Conservation (phyloP, 2,797 vertebrate species). For the Hyperoplus immaculatus region DNA sequence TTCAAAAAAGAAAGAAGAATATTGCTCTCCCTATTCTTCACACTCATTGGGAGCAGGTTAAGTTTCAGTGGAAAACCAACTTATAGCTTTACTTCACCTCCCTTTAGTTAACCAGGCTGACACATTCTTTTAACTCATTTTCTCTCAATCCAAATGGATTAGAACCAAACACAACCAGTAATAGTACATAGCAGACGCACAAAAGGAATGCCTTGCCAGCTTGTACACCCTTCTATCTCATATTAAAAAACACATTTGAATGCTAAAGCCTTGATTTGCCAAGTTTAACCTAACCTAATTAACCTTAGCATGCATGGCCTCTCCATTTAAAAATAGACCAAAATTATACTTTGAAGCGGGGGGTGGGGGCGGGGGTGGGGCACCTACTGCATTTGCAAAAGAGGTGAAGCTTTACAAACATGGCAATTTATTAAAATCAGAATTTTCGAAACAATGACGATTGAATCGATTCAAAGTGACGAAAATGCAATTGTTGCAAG, state of each 20-base stretch:
- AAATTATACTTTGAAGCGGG: conserved; percentile 11
- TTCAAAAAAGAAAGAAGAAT: not conserved
- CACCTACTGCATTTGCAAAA: too few species aligned
- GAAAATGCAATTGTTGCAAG: not conserved
- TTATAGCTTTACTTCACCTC: not conserved
- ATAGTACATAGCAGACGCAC: not conserved
- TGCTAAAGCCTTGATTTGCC: conserved; percentile 14
- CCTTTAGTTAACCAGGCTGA: not conserved
- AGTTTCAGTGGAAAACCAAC: not conserved
- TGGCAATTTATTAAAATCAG: not conserved
- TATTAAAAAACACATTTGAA: conserved; percentile 12
- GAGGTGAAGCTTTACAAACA: not conserved
- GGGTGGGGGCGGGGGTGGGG: too few species aligned
- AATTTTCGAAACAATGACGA: not conserved
- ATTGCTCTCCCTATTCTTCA: too few species aligned
- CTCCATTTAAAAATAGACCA: not conserved
- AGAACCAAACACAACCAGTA: not conserved
- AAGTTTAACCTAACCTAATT: conserved; percentile 17
- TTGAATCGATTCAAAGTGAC: not conserved
- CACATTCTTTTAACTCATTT: not conserved
- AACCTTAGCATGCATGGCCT: conserved; percentile 6
- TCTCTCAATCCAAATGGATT: not conserved
- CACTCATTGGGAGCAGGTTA: not conserved
- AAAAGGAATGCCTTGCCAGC: not conserved
- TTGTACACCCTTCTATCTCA: not conserved